Evolutionary conservation across 2,888 invertebrate species (phyloP).

Genomic region (Drosophila eohydei): DNA sequence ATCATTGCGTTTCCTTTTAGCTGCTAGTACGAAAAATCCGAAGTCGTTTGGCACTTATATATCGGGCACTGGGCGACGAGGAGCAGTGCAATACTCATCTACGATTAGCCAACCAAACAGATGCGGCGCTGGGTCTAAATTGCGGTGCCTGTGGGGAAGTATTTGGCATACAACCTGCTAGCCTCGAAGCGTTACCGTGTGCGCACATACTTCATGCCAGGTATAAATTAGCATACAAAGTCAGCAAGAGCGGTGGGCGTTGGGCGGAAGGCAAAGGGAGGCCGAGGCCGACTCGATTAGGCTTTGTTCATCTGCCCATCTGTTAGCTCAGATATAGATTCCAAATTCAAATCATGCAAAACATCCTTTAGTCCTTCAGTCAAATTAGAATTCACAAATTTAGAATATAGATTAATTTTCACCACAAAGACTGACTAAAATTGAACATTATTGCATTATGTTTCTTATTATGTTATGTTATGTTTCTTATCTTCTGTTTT

Average conservation of each 20-base stretch:
- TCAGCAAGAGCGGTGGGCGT: too few species aligned
- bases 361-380: too few species aligned
- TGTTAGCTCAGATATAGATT: too few species aligned
- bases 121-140: constrained; percentile 89
- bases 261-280: too few species aligned
- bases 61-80: constrained; percentile 92
- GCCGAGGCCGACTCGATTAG: too few species aligned
- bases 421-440: background rate
- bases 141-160: constrained; percentile 93
- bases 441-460: background rate
- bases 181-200: constrained; percentile 93
- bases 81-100: constrained; percentile 91
- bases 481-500: background rate
- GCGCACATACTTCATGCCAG: constrained; percentile 94
- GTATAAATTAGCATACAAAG: constrained; percentile 84
- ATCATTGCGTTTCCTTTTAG: constrained; percentile 84
- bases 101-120: constrained; percentile 88
- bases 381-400: too few species aligned
- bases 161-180: constrained; percentile 90
- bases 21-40: constrained; percentile 92
- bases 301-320: too few species aligned
- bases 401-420: too few species aligned
- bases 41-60: constrained; percentile 91
- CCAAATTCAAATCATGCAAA: too few species aligned
- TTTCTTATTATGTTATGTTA: too few species aligned